Conservation (phyloP, 2,888 invertebrate species). For the Drosophila incognita region DNA sequence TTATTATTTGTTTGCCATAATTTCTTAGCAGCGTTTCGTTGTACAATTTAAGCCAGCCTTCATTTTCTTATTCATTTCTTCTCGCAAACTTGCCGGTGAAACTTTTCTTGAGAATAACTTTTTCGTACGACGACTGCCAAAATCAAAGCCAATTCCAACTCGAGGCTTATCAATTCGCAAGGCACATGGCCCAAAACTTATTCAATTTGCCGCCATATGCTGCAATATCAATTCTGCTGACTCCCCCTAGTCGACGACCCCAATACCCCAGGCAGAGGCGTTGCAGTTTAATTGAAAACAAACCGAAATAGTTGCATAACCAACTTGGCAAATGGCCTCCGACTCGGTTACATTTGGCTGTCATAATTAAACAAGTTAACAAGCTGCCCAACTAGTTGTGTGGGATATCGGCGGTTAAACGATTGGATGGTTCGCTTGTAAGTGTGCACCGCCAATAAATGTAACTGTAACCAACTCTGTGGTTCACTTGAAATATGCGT, state of each 20-base stretch:
- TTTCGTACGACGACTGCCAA: constrained; percentile 17
- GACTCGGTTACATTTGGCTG: constrained; percentile 48
- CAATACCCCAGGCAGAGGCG: background rate
- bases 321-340: constrained; percentile 28
- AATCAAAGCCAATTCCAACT: constrained; percentile 51
- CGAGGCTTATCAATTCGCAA: constrained; percentile 46
- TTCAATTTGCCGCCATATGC: constrained; percentile 53
- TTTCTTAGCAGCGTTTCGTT: background rate
- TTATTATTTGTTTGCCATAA: background rate
- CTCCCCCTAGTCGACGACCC: background rate
- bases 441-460: constrained; percentile 44
- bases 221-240: constrained; percentile 20
- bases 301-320: constrained; percentile 42
- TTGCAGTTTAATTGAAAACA: constrained; percentile 46
- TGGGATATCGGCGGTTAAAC: no score
- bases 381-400: constrained; percentile 35
- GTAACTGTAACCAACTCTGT: constrained; percentile 35
- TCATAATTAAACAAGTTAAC: constrained; percentile 64
- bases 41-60: background rate
- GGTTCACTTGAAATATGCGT: constrained; percentile 49
- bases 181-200: constrained; percentile 43
- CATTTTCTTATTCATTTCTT: background rate
- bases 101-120: constrained; percentile 29
- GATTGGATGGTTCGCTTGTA: background rate
- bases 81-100: constrained; percentile 4